Percentiles rank a stretch among this genome's conserved stretches.
Conservation (phyloP, 2,113 vertebrate species). For the Rhinolophus ferrumequinum region DNA sequence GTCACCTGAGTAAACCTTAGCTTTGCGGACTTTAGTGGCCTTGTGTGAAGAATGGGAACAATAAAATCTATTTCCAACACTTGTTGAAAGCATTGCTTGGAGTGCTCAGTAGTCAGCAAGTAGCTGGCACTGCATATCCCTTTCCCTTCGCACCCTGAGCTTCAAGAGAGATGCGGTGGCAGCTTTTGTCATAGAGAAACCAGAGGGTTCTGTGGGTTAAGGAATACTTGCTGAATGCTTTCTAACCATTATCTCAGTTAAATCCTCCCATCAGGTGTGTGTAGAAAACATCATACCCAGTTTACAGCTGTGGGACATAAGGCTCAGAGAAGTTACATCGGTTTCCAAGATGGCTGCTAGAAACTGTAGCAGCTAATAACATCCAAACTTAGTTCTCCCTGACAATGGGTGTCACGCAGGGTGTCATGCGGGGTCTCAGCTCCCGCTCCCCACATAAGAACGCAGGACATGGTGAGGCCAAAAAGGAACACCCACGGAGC, state of each 20-base stretch:
- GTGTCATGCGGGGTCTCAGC: no score
- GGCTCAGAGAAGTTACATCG: constrained; percentile 15
- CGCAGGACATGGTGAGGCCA: no score
- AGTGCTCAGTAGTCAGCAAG: not conserved
- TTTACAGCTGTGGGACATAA: not conserved
- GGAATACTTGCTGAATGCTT: not conserved
- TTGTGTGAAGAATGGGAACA: not conserved
- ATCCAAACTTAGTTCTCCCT: not conserved
- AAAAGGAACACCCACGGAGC: no score
- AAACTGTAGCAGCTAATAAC: not conserved
- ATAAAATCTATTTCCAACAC: not conserved
- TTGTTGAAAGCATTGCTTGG: not conserved
- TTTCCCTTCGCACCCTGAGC: not conserved
- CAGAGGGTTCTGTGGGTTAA: not conserved
- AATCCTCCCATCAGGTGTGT: constrained; percentile 10
- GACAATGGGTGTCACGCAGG: no score
- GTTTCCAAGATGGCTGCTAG: not conserved
- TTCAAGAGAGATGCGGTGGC: not conserved
- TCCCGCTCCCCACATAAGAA: no score
- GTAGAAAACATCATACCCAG: not conserved
- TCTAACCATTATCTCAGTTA: constrained; percentile 17
- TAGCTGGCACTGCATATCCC: not conserved
- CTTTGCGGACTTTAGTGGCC: not conserved
- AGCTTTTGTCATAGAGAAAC: not conserved
- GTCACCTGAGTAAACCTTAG: not conserved